Evolutionary conservation across 2,113 vertebrate species (phyloP).

Genomic region (Urocitellus parryii): DNA sequence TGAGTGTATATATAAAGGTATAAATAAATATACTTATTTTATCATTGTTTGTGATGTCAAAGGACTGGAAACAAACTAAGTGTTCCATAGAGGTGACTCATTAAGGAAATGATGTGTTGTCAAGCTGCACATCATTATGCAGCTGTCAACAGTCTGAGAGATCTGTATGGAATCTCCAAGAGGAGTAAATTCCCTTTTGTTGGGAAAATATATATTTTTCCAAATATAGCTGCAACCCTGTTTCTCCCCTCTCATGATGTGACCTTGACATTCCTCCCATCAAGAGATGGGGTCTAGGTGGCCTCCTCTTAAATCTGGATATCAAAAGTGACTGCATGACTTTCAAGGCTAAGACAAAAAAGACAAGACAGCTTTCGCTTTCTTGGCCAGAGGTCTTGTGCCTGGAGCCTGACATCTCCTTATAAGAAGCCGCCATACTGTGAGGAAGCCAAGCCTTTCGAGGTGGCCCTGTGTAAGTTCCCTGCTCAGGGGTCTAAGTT

Average conservation of each 20-base stretch:
- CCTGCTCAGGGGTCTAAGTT: not conserved
- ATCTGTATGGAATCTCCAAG: not conserved
- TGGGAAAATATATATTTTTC: too few relatives aligned
- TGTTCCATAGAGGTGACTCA: not conserved
- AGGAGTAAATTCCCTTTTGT: too few relatives aligned
- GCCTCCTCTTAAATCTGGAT: not conserved
- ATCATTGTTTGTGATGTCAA: not conserved
- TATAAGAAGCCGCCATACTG: not conserved
- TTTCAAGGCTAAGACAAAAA: not conserved
- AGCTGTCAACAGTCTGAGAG: not conserved
- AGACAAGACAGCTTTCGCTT: not conserved
- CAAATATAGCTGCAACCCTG: too few relatives aligned
- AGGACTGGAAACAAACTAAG: constrained; percentile 8
- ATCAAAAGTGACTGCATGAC: not conserved
- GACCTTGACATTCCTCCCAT: not conserved
- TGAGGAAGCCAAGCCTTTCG: not conserved
- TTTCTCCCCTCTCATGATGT: too few relatives aligned
- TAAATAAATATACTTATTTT: not conserved
- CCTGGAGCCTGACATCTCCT: not conserved
- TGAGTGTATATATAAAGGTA: not conserved
- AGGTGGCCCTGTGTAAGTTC: too few relatives aligned
- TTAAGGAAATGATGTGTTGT: not conserved
- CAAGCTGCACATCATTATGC: too few relatives aligned
- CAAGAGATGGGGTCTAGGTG: not conserved
- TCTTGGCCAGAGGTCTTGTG: not conserved